Evolutionary conservation across 2,888 invertebrate genomes (phyloP).

Genomic region (Agrilus biguttatus): DNA sequence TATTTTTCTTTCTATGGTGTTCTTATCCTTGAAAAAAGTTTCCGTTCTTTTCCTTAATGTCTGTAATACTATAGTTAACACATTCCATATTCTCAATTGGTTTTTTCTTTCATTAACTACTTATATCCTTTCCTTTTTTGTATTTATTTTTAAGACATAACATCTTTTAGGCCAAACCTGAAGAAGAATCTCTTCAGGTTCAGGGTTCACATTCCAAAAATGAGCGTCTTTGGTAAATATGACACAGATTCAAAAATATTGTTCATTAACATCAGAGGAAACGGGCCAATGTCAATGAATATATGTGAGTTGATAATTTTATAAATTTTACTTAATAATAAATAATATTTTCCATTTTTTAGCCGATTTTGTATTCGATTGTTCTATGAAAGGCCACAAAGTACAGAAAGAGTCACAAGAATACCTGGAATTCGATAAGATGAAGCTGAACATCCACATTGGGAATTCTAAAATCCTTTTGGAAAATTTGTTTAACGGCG

Average conservation of each 20-base stretch:
- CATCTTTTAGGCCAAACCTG: constrained; percentile 41
- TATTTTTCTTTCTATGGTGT: no score
- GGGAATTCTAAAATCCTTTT: constrained; percentile 45
- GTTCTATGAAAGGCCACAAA: constrained; percentile 46
- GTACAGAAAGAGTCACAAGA: constrained; percentile 40
- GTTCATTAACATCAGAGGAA: constrained; percentile 44
- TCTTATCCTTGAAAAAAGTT: no score
- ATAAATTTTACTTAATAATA: background rate
- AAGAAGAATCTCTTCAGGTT: constrained; percentile 48
- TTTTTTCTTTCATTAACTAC: no score
- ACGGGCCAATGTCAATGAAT: constrained; percentile 49
- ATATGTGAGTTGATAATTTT: constrained; percentile 41
- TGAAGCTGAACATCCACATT: constrained; percentile 45
- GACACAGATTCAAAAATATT: constrained; percentile 53
- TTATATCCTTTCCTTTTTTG: constrained; percentile 12
- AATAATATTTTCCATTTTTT: constrained; percentile 15
- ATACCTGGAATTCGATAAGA: constrained; percentile 47
- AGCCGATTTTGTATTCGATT: constrained; percentile 52
- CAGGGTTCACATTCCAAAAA: constrained; percentile 40
- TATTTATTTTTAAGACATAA: background rate
- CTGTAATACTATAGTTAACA: no score
- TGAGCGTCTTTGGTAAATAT: constrained; percentile 51
- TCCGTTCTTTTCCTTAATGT: no score
- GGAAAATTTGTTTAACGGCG: constrained; percentile 52
- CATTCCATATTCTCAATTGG: no score